Percentiles rank a stretch among this genome's conserved stretches.
Conservation (phyloP, 2,888 invertebrate genomes). For the Malacosoma neustria region DNA sequence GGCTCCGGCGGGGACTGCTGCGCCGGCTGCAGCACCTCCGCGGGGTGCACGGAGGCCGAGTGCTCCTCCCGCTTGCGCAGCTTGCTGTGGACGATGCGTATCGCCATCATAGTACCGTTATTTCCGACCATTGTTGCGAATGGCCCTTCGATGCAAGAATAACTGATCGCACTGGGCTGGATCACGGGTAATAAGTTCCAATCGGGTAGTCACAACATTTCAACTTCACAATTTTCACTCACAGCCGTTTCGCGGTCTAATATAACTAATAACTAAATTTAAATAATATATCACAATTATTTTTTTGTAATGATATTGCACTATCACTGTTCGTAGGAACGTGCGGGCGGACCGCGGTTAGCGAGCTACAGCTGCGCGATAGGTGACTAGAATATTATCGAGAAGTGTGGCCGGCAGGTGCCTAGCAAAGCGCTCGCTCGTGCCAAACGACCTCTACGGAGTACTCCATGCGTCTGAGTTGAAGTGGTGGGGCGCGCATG, state of each 20-base stretch:
- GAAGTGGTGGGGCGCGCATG: conserved; percentile 61
- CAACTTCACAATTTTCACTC: conserved; percentile 66
- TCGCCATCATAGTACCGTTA: conserved; percentile 90
- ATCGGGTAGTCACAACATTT: conserved; percentile 72
- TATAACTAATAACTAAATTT: conserved; percentile 66
- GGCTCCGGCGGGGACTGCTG: conserved; percentile 68
- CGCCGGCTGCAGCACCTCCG: conserved; percentile 77
- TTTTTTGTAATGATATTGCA: conserved; percentile 70
- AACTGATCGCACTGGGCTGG: conserved; percentile 64
- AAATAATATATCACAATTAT: conserved; percentile 71
- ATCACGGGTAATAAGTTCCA: conserved; percentile 68
- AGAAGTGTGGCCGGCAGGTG: conserved; percentile 73
- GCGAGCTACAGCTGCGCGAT: conserved; percentile 68
- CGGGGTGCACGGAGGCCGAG: conserved; percentile 80
- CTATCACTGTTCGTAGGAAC: conserved; percentile 74
- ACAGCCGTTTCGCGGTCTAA: conserved; percentile 66
- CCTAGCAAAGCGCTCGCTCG: conserved; percentile 77
- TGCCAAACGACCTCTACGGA: conserved; percentile 77
- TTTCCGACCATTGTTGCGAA: conserved; percentile 85
- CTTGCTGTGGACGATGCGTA: conserved; percentile 94
- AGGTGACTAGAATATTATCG: conserved; percentile 71
- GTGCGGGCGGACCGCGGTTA: conserved; percentile 65
- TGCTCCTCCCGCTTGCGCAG: conserved; percentile 89
- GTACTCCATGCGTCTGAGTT: conserved; percentile 76
- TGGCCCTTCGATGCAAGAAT: conserved; percentile 59